These are phyloP conservation scores for Furcula furcula DNA, from an alignment of 2,888 invertebrate species.

Conservation along the genomic window DNA sequence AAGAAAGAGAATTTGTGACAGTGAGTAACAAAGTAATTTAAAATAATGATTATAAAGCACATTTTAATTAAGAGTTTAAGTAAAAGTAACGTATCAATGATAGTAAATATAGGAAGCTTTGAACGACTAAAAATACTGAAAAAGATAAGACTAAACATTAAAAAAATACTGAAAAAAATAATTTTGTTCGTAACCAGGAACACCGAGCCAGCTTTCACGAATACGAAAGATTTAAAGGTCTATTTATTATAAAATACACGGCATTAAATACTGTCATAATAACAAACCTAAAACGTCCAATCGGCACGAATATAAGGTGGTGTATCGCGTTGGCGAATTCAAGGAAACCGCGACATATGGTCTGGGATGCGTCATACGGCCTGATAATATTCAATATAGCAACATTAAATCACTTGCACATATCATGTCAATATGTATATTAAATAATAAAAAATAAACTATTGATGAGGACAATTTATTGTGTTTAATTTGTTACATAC, in stretches of 20 bases:
- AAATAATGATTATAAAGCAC: slow-evolving; percentile 8
- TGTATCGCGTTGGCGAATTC: slow-evolving; percentile 60
- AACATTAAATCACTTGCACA: not conserved
- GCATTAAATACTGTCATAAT: not conserved
- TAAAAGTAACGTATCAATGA: too few species aligned
- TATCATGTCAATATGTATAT: slow-evolving; percentile 4
- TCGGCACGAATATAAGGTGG: slow-evolving; percentile 25
- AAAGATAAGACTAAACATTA: too few species aligned
- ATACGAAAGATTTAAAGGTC: too few species aligned
- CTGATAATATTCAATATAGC: slow-evolving; percentile 6
- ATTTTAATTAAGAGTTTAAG: not conserved
- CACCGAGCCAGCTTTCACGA: too few species aligned
- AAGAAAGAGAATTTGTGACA: slow-evolving; percentile 9
- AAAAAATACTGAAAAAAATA: too few species aligned
- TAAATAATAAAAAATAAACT: not conserved
- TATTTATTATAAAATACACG: too few species aligned
- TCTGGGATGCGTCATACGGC: slow-evolving; percentile 58
- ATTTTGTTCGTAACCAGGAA: too few species aligned
- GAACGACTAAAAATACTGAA: too few species aligned
- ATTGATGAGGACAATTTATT: too few species aligned
- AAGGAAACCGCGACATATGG: slow-evolving; percentile 75
- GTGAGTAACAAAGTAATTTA: slow-evolving; percentile 7
- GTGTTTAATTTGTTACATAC: slow-evolving; percentile 4
- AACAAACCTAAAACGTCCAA: slow-evolving; percentile 10
- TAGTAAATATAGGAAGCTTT: too few species aligned